Evolutionary conservation across 2,888 invertebrate genomes (phyloP), one percentile per base, ranked within the genome.

Genomic region (Cephus spinipes): DNA sequence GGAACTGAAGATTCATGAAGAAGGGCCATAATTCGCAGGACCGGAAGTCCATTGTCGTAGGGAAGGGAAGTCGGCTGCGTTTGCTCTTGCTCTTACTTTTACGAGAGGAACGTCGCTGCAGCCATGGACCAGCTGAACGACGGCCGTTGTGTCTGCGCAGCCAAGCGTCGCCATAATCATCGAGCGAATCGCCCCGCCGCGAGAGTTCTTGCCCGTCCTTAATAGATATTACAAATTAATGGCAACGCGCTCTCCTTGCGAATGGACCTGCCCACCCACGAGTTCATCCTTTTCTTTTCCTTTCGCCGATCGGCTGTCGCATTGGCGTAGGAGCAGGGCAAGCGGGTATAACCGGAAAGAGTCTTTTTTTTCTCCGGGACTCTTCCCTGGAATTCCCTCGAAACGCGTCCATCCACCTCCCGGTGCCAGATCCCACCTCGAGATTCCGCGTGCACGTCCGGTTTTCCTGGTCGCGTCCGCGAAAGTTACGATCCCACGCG

Each of bases 191-290:
- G 71, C 15, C 31, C 71, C 12, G 12, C 23, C 33, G 33, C 32
- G n/a, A 32, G 74, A 74, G 74, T 74, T 74, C 74, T 74, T 74
- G 35, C 74, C 11, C 74, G 74, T 32, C 36, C 74, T 33, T 74
- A 74, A 74, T 74, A n/a, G 74, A 74, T 34, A 74, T 74, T 71
- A 71, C 71, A 33, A 71, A 71, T 71, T 71, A 71, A 71, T 71
- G 71, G 71, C 71, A 23, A 33, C 71, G 31, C 71, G 31, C 55
- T 55, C 55, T 55, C 23, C 23, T 23, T 55, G 23, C 23, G 23
- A 55, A 55, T 23, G 55, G 55, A 23, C 23, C 23, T 9, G 55
- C 55, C 55, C 55, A 55, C 55, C 55, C 55, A 6, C 55, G 55
- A 55, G 23, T 55, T 2, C 2, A 23, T 55, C 23, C 55, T 55